Evolutionary conservation across 2,797 vertebrate species (phyloP).

Genomic region (Liasis olivaceus): DNA sequence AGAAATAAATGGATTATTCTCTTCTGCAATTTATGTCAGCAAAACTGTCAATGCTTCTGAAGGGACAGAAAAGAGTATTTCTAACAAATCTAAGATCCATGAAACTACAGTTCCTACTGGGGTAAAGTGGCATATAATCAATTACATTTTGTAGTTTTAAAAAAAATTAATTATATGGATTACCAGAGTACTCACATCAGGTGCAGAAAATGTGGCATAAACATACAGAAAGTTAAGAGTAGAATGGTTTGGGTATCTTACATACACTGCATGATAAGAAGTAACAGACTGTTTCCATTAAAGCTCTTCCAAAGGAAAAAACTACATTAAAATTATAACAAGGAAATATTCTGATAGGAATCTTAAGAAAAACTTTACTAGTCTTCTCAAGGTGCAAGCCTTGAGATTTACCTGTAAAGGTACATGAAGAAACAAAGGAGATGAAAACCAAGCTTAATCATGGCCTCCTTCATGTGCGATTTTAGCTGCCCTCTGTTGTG

Average conservation of each 20-base stretch:
- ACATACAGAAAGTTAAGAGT: neutral
- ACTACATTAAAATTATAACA: neutral
- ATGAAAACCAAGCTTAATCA: constrained; percentile 99
- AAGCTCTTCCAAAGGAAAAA: neutral
- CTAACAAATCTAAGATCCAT: neutral
- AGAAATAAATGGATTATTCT: neutral
- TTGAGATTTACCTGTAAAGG: constrained; percentile 89
- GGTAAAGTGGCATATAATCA: neutral
- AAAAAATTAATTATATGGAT: neutral
- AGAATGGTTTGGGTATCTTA: neutral
- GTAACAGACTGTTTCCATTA: neutral
- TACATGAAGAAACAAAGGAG: constrained; percentile 99
- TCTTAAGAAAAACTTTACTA: neutral
- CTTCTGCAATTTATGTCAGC: neutral
- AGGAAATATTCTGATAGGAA: neutral
- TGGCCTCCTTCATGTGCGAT: constrained; percentile 98
- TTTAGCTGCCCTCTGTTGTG: constrained; percentile 96
- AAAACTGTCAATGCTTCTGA: neutral
- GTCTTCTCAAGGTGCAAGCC: constrained; percentile 25
- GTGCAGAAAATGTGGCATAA: neutral
- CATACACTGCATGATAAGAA: neutral
- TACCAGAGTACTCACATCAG: neutral
- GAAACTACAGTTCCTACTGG: neutral
- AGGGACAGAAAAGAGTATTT: neutral
- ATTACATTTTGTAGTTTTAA: neutral